A percentile compares a stretch with the other conserved stretches of the same genome.
Evolutionary conservation across 2,888 invertebrate genomes (phyloP).

Genomic region (Junonia oenone): DNA sequence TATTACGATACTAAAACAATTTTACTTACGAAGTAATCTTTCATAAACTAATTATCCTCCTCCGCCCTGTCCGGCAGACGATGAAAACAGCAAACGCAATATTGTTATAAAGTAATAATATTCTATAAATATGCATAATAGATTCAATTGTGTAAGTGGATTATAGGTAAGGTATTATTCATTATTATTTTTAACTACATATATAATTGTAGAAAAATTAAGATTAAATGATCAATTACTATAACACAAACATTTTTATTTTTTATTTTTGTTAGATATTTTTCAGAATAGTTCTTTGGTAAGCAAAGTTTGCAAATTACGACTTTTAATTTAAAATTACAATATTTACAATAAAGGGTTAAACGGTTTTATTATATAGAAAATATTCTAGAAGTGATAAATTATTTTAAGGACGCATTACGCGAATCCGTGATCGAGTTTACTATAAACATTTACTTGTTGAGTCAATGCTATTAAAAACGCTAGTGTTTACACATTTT

Average conservation of each 20-base stretch:
- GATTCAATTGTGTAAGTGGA: too few relatives aligned
- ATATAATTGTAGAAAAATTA: too few relatives aligned
- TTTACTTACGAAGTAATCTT: constrained; percentile 34
- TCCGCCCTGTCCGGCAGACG: constrained; percentile 1
- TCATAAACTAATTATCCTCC: constrained; percentile 37
- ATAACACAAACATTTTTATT: too few relatives aligned
- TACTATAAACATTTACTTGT: constrained; percentile 25
- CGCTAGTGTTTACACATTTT: constrained; percentile 24
- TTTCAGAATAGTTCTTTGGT: too few relatives aligned
- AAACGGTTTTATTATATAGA: background rate
- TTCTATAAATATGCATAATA: background rate
- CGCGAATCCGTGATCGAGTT: constrained; percentile 10
- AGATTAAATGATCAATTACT: too few relatives aligned
- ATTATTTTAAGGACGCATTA: constrained; percentile 9
- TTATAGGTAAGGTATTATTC: too few relatives aligned
- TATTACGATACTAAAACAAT: constrained; percentile 29
- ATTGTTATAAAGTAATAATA: background rate
- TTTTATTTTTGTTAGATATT: too few relatives aligned
- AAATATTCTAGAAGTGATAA: background rate
- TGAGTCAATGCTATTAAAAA: constrained; percentile 26
- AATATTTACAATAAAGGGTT: background rate
- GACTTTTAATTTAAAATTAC: too few relatives aligned
- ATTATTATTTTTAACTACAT: too few relatives aligned
- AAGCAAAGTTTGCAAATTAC: too few relatives aligned
- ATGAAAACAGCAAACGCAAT: background rate